phyloP scores from a whole-genome alignment of 2,113 vertebrate genomes.

The Pionites leucogaster region DNA sequence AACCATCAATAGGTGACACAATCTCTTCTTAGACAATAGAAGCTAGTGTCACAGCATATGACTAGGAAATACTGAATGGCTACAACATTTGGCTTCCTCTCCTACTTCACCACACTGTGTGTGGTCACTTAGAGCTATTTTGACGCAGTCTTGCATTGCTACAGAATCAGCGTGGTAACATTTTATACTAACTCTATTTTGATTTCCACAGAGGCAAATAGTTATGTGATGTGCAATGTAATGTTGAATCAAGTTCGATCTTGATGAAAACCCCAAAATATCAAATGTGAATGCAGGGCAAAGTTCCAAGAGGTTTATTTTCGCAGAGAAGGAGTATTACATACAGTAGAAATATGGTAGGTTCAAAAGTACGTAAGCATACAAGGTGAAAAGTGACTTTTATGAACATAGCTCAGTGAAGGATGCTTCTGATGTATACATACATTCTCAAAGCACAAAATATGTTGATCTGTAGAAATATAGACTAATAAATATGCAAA shows the following conservation, averaged over 20 bases:
- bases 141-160: neutral
- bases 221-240: neutral
- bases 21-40: constrained; percentile 4
- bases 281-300: neutral
- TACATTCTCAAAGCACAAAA: neutral
- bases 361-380: neutral
- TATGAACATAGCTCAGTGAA: neutral
- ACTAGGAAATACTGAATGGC: neutral
- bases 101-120: neutral
- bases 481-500: neutral
- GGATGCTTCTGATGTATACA: neutral
- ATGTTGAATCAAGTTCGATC: neutral
- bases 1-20: constrained; percentile 14
- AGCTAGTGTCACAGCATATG: neutral
- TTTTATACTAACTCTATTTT: neutral
- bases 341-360: neutral
- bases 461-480: neutral
- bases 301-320: neutral
- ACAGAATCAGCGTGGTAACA: neutral
- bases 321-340: neutral
- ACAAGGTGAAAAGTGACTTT: neutral
- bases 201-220: neutral
- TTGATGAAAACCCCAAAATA: neutral
- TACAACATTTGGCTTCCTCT: neutral
- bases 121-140: constrained; percentile 11